These are phyloP conservation scores for Teleogryllus occipitalis DNA, from an alignment of 1,140 invertebrate species.

Conservation along the genomic window DNA sequence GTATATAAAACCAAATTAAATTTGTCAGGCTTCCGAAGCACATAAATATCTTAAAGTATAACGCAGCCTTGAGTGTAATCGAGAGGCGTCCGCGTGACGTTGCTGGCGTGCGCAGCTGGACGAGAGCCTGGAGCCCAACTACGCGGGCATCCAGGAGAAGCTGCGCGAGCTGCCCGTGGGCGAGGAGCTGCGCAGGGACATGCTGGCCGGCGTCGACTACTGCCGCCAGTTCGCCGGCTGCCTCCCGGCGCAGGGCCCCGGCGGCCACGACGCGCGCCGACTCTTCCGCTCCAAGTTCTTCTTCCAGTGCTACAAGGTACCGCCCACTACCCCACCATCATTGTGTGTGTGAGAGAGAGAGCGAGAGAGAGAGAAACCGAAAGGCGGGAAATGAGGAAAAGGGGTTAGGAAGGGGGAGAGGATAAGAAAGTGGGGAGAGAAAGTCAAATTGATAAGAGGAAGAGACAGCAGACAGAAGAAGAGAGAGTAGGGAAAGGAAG, in stretches of 20 bases:
- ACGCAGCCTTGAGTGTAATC: not conserved
- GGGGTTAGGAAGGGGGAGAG: no score
- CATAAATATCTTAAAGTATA: not conserved
- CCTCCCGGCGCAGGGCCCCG: not conserved
- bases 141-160: constrained; percentile 47
- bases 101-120: constrained; percentile 27
- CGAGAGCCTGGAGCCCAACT: constrained; percentile 52
- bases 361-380: no score
- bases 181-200: constrained; percentile 49
- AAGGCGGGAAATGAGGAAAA: no score
- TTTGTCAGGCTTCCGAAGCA: no score
- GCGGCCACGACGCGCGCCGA: not conserved
- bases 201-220: constrained; percentile 52
- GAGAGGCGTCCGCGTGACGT: not conserved
- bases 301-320: not conserved
- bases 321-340: no score
- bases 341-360: no score
- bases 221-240: constrained; percentile 51
- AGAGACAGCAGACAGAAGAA: no score
- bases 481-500: no score
- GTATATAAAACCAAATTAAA: no score
- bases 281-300: not conserved
- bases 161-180: constrained; percentile 48
- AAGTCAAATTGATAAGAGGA: no score
- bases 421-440: no score